Evolutionary conservation across 2,888 invertebrate species (phyloP), one percentile per base, ranked within the genome.

Genomic region (Mesopsocus fuscifrons): DNA sequence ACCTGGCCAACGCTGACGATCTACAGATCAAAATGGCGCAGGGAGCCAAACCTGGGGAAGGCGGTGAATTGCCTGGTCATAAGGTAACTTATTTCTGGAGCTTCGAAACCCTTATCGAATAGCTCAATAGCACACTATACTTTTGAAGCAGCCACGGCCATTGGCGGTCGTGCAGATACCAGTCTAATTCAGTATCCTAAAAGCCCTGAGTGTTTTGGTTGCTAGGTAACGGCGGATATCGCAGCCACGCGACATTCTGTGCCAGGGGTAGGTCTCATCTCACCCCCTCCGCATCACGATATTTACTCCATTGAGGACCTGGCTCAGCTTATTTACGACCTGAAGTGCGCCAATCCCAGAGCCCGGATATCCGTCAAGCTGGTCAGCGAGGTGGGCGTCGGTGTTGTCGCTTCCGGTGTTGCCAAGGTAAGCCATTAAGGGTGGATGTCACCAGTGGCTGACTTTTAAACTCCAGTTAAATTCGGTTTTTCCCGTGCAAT

Each of bases 1-100:
- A 98, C 60, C 64, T 98, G 50, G 92, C 95, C 6, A 89, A 97
- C 64, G 88, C 97, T 0, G 97, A 98, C 62, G 97, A 98, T 61
- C 61, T 98, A 50, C 98, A 98, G 65, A 98, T 98, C 57, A 98
- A 98, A 67, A 98, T 98, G 97, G 97, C 98, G 5, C 92, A 98
- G 65, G 95, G 97, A 2, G 97, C 98, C 44, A 98, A 98, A 60
- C 97, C 98, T 0, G 98, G 98, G 0, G 97, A 98, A 64, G 97
- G 97, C 17, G 97, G 97, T 2, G 97, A 98, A 62, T 61, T 98
- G 44, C 97, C 97, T 0, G 95, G 77, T 2, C 73, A 77, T 55
- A 79, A 78, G 62, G 77, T 71, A 46, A n/a, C n/a, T n/a, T n/a
- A n/a, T n/a, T n/a, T n/a, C n/a, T n/a, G n/a, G n/a, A n/a, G n/a